These are phyloP conservation scores for Sthenelais limicola DNA, from an alignment of 2,888 invertebrate genomes.

Conservation along the genomic window DNA sequence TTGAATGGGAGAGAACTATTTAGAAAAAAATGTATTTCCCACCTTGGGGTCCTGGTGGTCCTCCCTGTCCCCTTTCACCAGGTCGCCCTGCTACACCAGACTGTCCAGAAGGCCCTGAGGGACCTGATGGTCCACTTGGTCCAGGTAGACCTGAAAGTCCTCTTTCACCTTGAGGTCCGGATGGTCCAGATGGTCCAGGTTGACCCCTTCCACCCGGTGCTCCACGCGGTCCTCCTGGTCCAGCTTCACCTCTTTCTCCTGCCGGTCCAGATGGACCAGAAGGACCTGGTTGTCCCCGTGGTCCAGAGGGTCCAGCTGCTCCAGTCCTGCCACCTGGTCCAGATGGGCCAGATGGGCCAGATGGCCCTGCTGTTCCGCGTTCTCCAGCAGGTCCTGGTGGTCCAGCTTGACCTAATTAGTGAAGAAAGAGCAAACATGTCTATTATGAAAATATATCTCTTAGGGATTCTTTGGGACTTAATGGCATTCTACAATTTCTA, in stretches of 20 bases:
- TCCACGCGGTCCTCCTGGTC: slow-evolving; percentile 44
- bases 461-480: too few species aligned
- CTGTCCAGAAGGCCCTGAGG: too few species aligned
- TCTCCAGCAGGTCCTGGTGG: slow-evolving; percentile 43
- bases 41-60: slow-evolving; percentile 46
- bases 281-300: slow-evolving; percentile 32
- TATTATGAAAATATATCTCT: too few species aligned
- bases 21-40: too few species aligned
- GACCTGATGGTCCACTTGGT: slow-evolving; percentile 25
- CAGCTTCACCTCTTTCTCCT: slow-evolving; percentile 33
- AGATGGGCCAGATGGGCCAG: slow-evolving; percentile 42
- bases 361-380: slow-evolving; percentile 42
- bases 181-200: slow-evolving; percentile 46
- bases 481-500: too few species aligned
- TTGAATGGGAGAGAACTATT: too few species aligned
- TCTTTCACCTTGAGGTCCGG: slow-evolving; percentile 44
- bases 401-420: slow-evolving; percentile 4
- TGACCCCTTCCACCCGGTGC: slow-evolving; percentile 40
- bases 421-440: too few species aligned
- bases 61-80: slow-evolving; percentile 44
- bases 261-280: slow-evolving; percentile 39
- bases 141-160: slow-evolving; percentile 44
- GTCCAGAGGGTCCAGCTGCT: slow-evolving; percentile 22
- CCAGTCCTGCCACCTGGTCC: slow-evolving; percentile 46
- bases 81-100: too few species aligned